Conservation (phyloP, 2,113 vertebrate species). For the Gila orcuttii region DNA sequence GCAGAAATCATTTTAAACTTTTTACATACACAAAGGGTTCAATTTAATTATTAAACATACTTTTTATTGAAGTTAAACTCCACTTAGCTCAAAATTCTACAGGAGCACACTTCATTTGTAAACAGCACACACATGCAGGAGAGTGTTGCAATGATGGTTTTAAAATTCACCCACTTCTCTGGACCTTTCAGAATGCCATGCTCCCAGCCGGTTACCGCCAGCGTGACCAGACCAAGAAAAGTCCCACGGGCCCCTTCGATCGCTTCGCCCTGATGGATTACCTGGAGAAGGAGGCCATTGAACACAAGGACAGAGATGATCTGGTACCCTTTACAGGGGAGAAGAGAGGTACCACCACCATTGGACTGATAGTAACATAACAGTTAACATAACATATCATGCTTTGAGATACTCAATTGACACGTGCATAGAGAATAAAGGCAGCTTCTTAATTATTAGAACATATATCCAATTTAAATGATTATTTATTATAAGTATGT, state of each 20-base stretch:
- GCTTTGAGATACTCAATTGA: no score
- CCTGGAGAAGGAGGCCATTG: constrained; percentile 89
- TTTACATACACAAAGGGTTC: no score
- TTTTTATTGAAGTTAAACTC: not conserved
- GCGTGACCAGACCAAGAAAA: constrained; percentile 93
- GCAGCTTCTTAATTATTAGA: no score
- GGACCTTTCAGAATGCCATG: constrained; percentile 83
- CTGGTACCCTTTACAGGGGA: constrained; percentile 92
- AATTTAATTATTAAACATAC: no score
- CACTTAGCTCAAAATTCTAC: no score
- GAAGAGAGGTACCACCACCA: constrained; percentile 82
- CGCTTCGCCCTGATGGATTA: constrained; percentile 86
- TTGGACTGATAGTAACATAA: not conserved
- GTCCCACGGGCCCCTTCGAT: constrained; percentile 84
- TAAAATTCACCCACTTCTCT: constrained; percentile 8
- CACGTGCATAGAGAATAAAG: no score
- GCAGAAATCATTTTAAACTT: not conserved
- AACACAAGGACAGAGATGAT: constrained; percentile 83
- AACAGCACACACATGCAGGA: no score
- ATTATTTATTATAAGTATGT: not conserved
- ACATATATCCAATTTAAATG: no score
- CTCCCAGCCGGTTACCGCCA: constrained; percentile 90
- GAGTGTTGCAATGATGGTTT: no score
- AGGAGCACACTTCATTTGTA: no score
- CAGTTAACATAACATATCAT: not conserved